Conservation (phyloP, 2,797 vertebrate genomes). For the Bryconaethiops microstoma region DNA sequence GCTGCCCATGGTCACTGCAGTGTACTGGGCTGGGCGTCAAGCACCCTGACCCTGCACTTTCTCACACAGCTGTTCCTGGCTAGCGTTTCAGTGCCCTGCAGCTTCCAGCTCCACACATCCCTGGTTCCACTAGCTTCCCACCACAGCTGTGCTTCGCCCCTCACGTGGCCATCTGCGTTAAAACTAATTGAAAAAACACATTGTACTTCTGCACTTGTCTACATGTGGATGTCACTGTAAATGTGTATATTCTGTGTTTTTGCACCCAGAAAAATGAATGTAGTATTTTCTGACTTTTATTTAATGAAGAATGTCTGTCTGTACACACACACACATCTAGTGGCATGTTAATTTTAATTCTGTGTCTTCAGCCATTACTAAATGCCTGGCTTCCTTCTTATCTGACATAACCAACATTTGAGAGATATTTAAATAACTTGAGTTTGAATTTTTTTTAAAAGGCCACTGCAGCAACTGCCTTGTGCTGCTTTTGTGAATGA, state of each 20-base stretch:
- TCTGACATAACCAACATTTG: too few relatives aligned
- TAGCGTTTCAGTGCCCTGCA: slow-evolving; percentile 52
- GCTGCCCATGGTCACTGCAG: slow-evolving; percentile 22
- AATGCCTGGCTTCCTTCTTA: too few relatives aligned
- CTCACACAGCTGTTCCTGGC: slow-evolving; percentile 53
- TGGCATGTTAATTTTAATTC: too few relatives aligned
- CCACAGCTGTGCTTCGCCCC: slow-evolving; percentile 36
- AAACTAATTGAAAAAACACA: slow-evolving; percentile 3
- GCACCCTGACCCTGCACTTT: slow-evolving; percentile 36
- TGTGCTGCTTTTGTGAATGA: too few relatives aligned
- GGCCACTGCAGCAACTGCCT: too few relatives aligned
- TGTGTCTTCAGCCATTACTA: too few relatives aligned
- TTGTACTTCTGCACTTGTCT: neutral
- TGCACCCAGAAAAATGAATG: neutral
- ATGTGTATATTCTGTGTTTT: neutral
- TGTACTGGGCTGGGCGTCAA: slow-evolving; percentile 24
- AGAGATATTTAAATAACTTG: too few relatives aligned
- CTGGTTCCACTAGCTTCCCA: slow-evolving; percentile 25
- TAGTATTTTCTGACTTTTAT: too few relatives aligned
- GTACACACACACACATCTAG: too few relatives aligned
- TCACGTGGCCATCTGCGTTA: slow-evolving; percentile 41
- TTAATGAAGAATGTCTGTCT: too few relatives aligned
- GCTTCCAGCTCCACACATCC: slow-evolving; percentile 54
- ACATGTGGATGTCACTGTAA: neutral
- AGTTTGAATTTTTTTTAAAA: too few relatives aligned